These are phyloP conservation scores for Anguilla japonica DNA, from an alignment of 2,113 vertebrate genomes.

Conservation along the genomic window DNA sequence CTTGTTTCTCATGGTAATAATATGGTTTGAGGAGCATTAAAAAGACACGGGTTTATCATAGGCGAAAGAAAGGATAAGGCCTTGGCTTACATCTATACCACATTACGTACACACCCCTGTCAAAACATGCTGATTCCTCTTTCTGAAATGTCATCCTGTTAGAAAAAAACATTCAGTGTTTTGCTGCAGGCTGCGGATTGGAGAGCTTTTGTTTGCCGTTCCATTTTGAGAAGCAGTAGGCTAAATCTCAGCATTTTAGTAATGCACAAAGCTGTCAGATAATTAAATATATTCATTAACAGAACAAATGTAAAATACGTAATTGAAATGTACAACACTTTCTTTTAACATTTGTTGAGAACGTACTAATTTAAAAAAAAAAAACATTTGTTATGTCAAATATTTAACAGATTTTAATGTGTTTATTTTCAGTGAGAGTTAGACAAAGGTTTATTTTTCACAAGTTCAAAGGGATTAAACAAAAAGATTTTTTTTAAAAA, in stretches of 20 bases:
- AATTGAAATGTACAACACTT: neutral
- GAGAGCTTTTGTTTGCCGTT: neutral
- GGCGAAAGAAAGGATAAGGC: neutral
- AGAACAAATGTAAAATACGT: neutral
- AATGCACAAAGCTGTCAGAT: neutral
- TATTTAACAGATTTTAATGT: neutral
- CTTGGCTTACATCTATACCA: neutral
- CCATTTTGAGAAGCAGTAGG: neutral
- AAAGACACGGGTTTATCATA: neutral
- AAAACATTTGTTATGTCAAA: neutral
- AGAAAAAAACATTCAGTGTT: neutral
- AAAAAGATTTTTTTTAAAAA: neutral
- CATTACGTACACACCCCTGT: neutral
- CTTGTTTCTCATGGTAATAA: neutral
- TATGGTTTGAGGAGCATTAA: neutral
- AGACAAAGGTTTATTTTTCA: too few species aligned
- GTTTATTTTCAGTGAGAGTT: neutral
- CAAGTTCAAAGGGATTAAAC: neutral
- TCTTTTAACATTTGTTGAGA: neutral
- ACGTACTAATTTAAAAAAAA: neutral
- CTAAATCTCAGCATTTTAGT: neutral
- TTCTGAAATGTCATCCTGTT: neutral
- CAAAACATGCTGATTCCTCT: neutral
- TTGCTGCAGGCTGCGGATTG: neutral
- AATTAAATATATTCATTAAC: neutral